phyloP scores from a whole-genome alignment of 2,113 vertebrate genomes.

The Alces alces region DNA sequence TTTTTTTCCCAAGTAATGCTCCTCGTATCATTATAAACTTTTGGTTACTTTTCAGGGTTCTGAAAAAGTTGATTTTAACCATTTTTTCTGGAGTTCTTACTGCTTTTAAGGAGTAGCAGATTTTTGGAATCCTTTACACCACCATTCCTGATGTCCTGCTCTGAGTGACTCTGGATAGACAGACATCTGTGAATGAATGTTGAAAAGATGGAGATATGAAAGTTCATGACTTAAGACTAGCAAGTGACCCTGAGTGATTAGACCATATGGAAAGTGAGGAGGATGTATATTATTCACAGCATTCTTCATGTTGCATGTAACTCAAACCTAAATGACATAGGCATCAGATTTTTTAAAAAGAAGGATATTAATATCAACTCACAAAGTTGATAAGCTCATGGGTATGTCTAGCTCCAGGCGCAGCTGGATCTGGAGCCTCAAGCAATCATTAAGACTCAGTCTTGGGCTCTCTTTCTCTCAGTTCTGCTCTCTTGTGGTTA shows the following conservation, averaged over 20 bases:
- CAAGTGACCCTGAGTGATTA: neutral
- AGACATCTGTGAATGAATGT: neutral
- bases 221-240: neutral
- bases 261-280: neutral
- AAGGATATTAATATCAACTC: neutral
- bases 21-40: neutral
- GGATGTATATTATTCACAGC: neutral
- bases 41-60: slow-evolving; percentile 18
- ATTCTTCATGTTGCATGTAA: slow-evolving; percentile 3
- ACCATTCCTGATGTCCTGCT: neutral
- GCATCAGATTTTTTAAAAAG: neutral
- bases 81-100: neutral
- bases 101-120: slow-evolving; percentile 23
- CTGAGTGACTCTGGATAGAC: neutral
- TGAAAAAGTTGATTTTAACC: slow-evolving; percentile 37
- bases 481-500: neutral
- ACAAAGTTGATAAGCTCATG: neutral
- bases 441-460: neutral
- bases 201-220: neutral
- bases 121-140: neutral
- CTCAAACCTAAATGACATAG: neutral
- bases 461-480: neutral
- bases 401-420: neutral
- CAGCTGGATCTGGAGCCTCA: neutral
- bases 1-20: neutral